A percentile compares a stretch with the other conserved stretches of the same genome.
These are phyloP conservation scores for Tinea semifulvella DNA, from an alignment of 2,888 invertebrate species.

Conservation along the genomic window DNA sequence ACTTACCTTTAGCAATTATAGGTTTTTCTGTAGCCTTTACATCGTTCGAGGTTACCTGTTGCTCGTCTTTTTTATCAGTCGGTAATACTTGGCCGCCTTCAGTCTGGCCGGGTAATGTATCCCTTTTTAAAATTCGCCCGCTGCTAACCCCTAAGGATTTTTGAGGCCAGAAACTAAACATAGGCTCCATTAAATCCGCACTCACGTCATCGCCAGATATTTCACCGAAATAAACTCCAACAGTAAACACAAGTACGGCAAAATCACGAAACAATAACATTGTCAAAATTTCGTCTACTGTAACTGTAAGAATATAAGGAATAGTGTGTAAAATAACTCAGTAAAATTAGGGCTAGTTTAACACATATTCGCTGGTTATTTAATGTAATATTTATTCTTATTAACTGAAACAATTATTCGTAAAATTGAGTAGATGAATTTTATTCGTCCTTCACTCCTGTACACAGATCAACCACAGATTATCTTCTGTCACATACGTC, in stretches of 20 bases:
- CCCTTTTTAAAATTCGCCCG: neutral
- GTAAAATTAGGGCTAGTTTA: no score
- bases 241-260: neutral
- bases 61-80: neutral
- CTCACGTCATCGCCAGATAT: neutral
- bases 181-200: neutral
- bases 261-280: slow-evolving; percentile 1
- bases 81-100: slow-evolving; percentile 17
- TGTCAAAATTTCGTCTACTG: no score
- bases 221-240: neutral
- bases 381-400: no score
- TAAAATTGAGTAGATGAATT: no score
- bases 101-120: slow-evolving; percentile 16
- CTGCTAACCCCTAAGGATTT: neutral
- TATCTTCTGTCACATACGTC: no score
- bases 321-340: no score
- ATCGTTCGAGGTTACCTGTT: slow-evolving; percentile 9
- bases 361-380: no score
- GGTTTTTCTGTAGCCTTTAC: neutral
- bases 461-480: no score
- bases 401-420: no score
- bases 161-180: slow-evolving; percentile 2
- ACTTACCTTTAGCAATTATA: neutral
- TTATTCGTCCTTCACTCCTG: no score
- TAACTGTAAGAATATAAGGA: no score